Base-by-base conservation (phyloP, 2,113 vertebrate species). In the Setophaga kirtlandii region DNA sequence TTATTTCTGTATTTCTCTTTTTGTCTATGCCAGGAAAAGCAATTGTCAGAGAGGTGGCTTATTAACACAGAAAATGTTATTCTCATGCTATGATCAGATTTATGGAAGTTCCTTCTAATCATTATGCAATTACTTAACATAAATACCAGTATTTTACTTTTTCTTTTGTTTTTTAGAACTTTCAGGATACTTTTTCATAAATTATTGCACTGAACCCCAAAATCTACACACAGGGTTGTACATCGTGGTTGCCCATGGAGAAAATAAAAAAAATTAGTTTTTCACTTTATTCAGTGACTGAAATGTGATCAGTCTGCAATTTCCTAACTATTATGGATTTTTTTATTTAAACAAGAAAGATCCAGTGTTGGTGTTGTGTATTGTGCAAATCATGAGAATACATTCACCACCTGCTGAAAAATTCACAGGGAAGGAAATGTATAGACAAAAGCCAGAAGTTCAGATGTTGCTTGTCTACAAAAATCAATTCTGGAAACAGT, bases 341-440 rank as follows among this genome's bases (percentile, higher is more conserved):
- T 67, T 79, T 68, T 24, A 52, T 77, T 81, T 49, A 44, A 81
- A 30, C 11, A 73, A 49, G 11, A 63, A 68, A 33, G 13, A 33
- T 7, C 0, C 33, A 39, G 4, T n/a, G 2, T 58, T 85, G 14
- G 3, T 47, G 15, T 15, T 63, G 6, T n/a, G 11, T 25, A 21
- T 39, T 35, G 5, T 11, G 27, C 25, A 76, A 81, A 77, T n/a
- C 3, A 44, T 20, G 13, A 71, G 16, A 53, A 62, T 8, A 47
- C 0, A 1, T 27, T 73, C n/a, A 19, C 12, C 13, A 21, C 1
- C 3, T 53, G 35, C 11, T 63, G 44, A 21, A 35, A 9, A 78
- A n/a, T 69, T 70, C 35, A 49, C 9, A 37, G 23, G 19, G 65
- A 74, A 74, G 9, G 10, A 69, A 78, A 55, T 12, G 3, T 50